phyloP scores from a whole-genome alignment of 1,140 invertebrate species.

The Sycobia sp. region DNA sequence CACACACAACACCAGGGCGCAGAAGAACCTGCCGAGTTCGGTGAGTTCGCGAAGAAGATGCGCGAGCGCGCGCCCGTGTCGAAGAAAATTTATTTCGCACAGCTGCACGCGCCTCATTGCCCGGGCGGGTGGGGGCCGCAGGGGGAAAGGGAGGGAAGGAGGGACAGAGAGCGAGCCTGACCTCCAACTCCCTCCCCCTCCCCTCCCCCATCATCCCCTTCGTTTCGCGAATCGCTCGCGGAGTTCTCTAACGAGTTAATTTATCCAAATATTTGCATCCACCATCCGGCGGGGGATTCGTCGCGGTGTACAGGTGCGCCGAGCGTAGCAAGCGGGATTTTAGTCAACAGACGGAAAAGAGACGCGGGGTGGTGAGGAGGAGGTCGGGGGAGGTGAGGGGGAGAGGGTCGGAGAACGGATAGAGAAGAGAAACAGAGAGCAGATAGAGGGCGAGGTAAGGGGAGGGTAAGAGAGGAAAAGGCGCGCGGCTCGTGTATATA shows the following conservation, averaged over 20 bases:
- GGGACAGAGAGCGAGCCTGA: slow-evolving; percentile 25
- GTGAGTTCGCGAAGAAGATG: too few species aligned
- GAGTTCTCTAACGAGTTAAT: slow-evolving; percentile 46
- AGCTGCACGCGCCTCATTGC: too few species aligned
- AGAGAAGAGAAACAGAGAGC: too few species aligned
- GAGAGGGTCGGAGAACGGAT: too few species aligned
- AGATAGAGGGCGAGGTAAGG: not conserved
- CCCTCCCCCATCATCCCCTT: too few species aligned
- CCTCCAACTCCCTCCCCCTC: too few species aligned
- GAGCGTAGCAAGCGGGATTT: slow-evolving; percentile 32
- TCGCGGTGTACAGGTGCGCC: slow-evolving; percentile 23
- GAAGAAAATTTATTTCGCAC: too few species aligned
- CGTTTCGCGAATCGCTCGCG: slow-evolving; percentile 27
- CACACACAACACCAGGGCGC: not conserved
- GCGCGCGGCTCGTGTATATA: not conserved
- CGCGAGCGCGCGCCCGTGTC: too few species aligned
- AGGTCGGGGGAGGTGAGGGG: slow-evolving; percentile 15
- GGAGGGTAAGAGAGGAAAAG: not conserved
- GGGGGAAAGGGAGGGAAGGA: slow-evolving; percentile 15
- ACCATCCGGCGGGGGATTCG: slow-evolving; percentile 34
- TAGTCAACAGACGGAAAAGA: not conserved
- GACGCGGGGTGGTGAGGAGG: slow-evolving; percentile 4
- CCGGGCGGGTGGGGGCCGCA: too few species aligned
- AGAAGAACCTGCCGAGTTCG: too few species aligned
- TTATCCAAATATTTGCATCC: slow-evolving; percentile 54